phyloP scores from a whole-genome alignment of 2,888 invertebrate species.

The Chrysodeixis includens region DNA sequence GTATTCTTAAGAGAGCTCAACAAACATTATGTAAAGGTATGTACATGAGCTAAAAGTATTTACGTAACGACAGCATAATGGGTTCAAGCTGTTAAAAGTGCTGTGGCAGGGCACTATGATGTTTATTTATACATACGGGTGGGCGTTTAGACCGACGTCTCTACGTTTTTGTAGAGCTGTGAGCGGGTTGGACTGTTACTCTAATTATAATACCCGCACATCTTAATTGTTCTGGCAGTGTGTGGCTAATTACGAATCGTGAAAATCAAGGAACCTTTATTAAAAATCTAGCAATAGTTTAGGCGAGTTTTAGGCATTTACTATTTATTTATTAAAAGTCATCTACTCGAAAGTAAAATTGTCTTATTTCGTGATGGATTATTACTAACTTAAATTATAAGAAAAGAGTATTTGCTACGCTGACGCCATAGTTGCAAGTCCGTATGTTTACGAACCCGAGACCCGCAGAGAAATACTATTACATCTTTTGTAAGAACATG shows the following conservation, averaged over 20 bases:
- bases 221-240: neutral
- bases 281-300: no score
- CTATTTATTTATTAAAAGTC: no score
- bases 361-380: no score
- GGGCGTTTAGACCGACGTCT: neutral
- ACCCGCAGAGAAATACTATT: slow-evolving; percentile 60
- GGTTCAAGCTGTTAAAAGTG: slow-evolving; percentile 70
- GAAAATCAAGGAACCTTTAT: no score
- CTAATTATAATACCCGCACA: neutral
- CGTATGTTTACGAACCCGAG: slow-evolving; percentile 49
- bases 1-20: slow-evolving; percentile 50
- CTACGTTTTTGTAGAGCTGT: neutral
- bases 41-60: slow-evolving; percentile 76
- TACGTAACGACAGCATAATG: slow-evolving; percentile 74
- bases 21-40: slow-evolving; percentile 67
- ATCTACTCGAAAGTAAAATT: no score
- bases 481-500: slow-evolving; percentile 67
- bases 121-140: slow-evolving; percentile 38
- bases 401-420: neutral
- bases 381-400: no score
- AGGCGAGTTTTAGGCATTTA: no score
- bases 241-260: no score
- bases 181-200: neutral
- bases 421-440: neutral
- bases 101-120: slow-evolving; percentile 50